Conservation (phyloP, 2,888 invertebrate species). For the Pachliopta kotzebuea region DNA sequence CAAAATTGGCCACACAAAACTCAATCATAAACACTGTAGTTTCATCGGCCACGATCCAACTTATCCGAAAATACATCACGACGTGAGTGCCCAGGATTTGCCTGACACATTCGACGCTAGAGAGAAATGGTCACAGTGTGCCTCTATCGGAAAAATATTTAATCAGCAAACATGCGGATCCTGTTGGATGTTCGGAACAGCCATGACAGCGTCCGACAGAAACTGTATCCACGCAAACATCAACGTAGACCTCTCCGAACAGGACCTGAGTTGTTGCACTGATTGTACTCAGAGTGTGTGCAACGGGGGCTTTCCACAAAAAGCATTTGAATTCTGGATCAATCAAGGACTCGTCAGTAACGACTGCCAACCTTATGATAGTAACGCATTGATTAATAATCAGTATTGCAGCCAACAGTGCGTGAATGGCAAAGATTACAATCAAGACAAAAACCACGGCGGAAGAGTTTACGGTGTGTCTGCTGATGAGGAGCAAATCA, state of each 20-base stretch:
- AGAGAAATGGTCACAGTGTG: slow-evolving; percentile 86
- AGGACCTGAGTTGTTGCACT: slow-evolving; percentile 85
- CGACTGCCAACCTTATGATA: slow-evolving; percentile 19
- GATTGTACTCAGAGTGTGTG: background rate
- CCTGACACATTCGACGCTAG: slow-evolving; percentile 58
- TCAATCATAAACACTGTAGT: slow-evolving; percentile 9
- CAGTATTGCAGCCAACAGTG: slow-evolving; percentile 82
- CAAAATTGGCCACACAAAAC: background rate
- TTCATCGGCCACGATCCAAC: background rate
- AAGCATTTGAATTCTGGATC: slow-evolving; percentile 14
- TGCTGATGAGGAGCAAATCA: slow-evolving; percentile 81
- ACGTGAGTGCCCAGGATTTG: slow-evolving; percentile 1
- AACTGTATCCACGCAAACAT: slow-evolving; percentile 86
- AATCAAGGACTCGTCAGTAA: slow-evolving; percentile 12
- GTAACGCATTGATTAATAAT: background rate
- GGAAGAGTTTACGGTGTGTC: slow-evolving; percentile 65
- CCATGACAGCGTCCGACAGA: slow-evolving; percentile 89
- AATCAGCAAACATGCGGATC: slow-evolving; percentile 90
- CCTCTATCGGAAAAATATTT: slow-evolving; percentile 85
- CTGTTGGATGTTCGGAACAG: slow-evolving; percentile 92
- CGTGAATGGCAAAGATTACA: slow-evolving; percentile 81
- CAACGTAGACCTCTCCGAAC: slow-evolving; percentile 83
- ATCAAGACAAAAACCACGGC: slow-evolving; percentile 85
- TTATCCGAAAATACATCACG: slow-evolving; percentile 6
- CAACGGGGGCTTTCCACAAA: slow-evolving; percentile 3